phyloP scores from a whole-genome alignment of 1,140 invertebrate genomes.

The Drosophila yakuba region DNA sequence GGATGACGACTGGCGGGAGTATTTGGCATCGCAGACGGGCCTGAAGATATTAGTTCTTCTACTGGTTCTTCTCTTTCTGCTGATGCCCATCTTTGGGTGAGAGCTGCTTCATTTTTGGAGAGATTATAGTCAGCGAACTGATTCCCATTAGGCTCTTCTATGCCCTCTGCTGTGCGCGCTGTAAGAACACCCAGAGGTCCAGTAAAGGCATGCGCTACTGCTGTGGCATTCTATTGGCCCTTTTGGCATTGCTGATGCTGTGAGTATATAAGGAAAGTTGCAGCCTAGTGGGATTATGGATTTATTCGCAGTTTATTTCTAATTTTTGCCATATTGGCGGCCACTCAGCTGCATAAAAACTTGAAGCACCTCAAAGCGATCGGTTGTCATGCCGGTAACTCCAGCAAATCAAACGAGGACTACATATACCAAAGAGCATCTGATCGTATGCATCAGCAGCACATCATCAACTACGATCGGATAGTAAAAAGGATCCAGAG shows the following conservation, averaged over 20 bases:
- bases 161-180: neutral
- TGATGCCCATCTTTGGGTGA: conserved; percentile 29
- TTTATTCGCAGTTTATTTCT: conserved; percentile 3
- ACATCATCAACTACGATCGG: conserved; percentile 13
- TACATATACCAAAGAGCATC: neutral
- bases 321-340: conserved; percentile 11
- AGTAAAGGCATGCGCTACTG: neutral
- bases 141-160: conserved; percentile 11
- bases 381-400: neutral
- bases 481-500: neutral
- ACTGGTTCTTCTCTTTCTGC: conserved; percentile 2
- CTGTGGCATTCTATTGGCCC: neutral
- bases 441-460: neutral
- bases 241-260: conserved; percentile 24
- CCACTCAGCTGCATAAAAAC: neutral
- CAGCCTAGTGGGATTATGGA: too few relatives aligned
- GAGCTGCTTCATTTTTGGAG: neutral
- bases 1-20: conserved; percentile 17
- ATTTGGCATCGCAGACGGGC: neutral
- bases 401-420: neutral
- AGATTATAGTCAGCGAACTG: neutral
- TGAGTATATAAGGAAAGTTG: conserved; percentile 6
- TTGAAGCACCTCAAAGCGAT: neutral
- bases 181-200: neutral
- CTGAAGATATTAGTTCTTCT: neutral